Evolutionary conservation across 1,140 invertebrate species (phyloP).

Genomic region (Olivierus martensii): DNA sequence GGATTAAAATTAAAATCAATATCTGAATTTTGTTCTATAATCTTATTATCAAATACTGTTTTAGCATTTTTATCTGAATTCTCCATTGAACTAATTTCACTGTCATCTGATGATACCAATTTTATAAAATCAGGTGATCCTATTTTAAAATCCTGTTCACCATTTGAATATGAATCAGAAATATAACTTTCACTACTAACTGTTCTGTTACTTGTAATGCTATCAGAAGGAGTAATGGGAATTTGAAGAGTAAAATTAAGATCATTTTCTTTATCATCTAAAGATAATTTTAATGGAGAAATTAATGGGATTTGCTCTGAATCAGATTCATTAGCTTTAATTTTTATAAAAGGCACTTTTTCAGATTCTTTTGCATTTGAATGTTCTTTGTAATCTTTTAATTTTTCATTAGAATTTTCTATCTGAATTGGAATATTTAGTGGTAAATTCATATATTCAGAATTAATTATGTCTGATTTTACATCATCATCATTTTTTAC

Average conservation of each 20-base stretch:
- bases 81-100: not conserved
- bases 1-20: not conserved
- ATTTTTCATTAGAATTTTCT: not conserved
- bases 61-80: not conserved
- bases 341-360: no score
- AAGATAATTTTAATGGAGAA: no score
- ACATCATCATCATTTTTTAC: not conserved
- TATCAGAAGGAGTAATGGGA: no score
- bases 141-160: not conserved
- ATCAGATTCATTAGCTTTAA: no score
- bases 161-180: no score
- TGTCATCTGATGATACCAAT: not conserved
- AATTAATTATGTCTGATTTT: not conserved
- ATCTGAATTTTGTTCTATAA: constrained; percentile 4
- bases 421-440: not conserved
- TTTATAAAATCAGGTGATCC: not conserved
- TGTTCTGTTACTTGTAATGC: no score
- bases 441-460: not conserved
- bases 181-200: no score
- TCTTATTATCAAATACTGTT: constrained; percentile 3
- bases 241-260: no score
- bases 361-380: not conserved
- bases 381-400: not conserved
- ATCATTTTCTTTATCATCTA: no score
- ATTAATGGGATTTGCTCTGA: no score